These are phyloP conservation scores for Doryteuthis pealeii DNA, from an alignment of 1,140 invertebrate genomes.

Conservation along the genomic window DNA sequence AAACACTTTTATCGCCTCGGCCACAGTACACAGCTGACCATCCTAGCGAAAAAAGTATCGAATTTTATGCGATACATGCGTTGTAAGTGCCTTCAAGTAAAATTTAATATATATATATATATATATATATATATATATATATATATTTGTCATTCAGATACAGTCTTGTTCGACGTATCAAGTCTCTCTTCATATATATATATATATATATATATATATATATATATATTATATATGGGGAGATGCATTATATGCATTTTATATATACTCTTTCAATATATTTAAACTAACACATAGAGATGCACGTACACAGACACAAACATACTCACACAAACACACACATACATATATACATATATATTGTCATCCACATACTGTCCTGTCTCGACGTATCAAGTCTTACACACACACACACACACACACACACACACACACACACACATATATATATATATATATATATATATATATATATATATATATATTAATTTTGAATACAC, in stretches of 20 bases:
- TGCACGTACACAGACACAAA: background rate
- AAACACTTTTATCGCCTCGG: no score
- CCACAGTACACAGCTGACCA: no score
- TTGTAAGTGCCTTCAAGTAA: no score
- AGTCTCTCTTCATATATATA: background rate
- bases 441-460: background rate
- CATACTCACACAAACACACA: background rate
- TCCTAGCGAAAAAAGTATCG: no score
- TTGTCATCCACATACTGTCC: background rate
- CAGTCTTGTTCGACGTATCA: background rate
- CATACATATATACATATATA: background rate
- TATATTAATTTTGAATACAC: no score
- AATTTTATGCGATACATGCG: no score
- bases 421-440: background rate
- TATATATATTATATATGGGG: no score
- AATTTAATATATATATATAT: background rate
- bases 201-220: background rate
- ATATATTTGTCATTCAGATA: no score
- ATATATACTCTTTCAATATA: no score
- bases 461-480: background rate
- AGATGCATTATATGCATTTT: no score
- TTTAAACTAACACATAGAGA: background rate
- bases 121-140: conserved; percentile 4
- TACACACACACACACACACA: background rate
- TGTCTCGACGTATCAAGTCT: background rate